Conservation (phyloP, 2,888 invertebrate species). For the Hemaris fuciformis region DNA sequence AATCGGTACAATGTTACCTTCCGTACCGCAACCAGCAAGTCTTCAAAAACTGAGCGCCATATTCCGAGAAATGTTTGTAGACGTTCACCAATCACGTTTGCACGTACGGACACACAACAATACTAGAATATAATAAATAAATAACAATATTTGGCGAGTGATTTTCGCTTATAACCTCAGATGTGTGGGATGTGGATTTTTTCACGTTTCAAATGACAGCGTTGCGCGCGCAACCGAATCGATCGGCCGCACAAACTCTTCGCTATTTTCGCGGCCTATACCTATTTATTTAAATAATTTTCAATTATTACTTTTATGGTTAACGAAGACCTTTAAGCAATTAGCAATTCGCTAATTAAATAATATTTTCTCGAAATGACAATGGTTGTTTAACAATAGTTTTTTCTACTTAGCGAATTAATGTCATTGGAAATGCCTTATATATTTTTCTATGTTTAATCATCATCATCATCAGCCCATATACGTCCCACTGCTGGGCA, state of each 20-base stretch:
- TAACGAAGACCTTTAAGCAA: neutral
- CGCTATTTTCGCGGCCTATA: neutral
- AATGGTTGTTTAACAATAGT: too few relatives aligned
- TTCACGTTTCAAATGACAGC: conserved; percentile 52
- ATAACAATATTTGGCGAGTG: conserved; percentile 2
- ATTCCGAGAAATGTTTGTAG: neutral
- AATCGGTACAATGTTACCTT: neutral
- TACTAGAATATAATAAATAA: neutral
- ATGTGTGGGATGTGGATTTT: conserved; percentile 46
- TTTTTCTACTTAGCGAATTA: too few relatives aligned
- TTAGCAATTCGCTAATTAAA: neutral
- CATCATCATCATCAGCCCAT: too few relatives aligned
- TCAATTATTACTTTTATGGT: neutral
- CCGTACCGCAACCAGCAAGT: neutral
- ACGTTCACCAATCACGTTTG: conserved; percentile 11
- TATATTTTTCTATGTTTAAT: too few relatives aligned
- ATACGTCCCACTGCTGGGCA: too few relatives aligned
- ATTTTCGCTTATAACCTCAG: conserved; percentile 37
- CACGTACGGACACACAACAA: neutral
- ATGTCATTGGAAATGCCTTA: too few relatives aligned
- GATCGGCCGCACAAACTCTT: conserved; percentile 33
- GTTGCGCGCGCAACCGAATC: conserved; percentile 72
- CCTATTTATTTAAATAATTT: neutral
- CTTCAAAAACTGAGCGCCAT: neutral
- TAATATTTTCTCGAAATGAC: neutral